Percentiles rank a stretch among this genome's conserved stretches.
phyloP scores from a whole-genome alignment of 92 coral and sea anemone species.

The Scolanthus callimorphus region DNA sequence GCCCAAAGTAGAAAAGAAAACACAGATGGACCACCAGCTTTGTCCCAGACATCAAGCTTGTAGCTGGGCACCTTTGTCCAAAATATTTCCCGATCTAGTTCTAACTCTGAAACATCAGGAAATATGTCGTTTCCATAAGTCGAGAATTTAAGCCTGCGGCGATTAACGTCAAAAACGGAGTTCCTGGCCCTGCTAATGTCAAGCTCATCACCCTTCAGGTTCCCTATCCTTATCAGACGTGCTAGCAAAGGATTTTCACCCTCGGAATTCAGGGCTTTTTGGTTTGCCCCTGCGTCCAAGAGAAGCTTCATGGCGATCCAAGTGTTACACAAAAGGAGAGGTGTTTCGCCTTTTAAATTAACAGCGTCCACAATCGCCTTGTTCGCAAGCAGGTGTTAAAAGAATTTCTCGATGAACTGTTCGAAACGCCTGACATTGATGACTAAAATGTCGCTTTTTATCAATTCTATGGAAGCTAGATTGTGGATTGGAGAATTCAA shows the following conservation, averaged over 20 bases:
- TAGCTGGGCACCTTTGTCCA: not conserved
- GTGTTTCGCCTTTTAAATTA: conserved; percentile 9
- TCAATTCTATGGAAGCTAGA: not conserved
- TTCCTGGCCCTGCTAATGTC: too few species aligned
- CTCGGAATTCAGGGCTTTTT: conserved; percentile 3
- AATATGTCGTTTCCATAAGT: too few species aligned
- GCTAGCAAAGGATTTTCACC: conserved; percentile 16
- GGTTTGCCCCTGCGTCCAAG: conserved; percentile 40
- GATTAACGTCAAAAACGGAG: too few species aligned
- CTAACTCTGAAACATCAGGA: too few species aligned
- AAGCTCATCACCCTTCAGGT: too few species aligned
- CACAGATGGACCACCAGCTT: too few species aligned
- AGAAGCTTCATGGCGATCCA: conserved; percentile 33
- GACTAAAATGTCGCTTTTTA: too few species aligned
- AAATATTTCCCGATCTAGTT: not conserved
- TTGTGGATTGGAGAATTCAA: not conserved
- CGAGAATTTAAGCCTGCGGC: too few species aligned
- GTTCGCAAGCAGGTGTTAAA: conserved; percentile 4
- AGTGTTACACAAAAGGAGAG: conserved; percentile 26
- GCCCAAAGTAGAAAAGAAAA: too few species aligned
- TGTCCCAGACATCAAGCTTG: conserved; percentile 17
- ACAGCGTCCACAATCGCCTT: conserved; percentile 5
- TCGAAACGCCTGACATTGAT: too few species aligned
- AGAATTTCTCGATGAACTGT: not conserved
- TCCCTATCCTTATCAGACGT: not conserved